Evolutionary conservation across 2,113 vertebrate species (phyloP), one percentile per base, ranked within the genome.

Genomic region (Triplophysa tibetana): DNA sequence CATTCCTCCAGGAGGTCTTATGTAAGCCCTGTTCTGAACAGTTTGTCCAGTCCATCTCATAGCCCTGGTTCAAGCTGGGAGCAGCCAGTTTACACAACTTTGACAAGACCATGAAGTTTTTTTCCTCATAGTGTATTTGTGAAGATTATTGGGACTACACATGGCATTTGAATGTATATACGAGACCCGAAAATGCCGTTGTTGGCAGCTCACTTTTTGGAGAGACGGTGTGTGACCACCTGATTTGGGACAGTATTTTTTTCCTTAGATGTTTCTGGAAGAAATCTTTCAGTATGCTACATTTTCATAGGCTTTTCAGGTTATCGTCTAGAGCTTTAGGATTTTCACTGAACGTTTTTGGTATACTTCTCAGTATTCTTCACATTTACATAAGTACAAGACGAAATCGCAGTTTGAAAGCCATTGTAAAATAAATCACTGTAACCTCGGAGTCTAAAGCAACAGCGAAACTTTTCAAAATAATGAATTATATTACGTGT

Each of bases 1-100:
- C 97, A 97, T 86, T 96, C 97, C 0, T 95, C 97, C 3, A 93
- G 97, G 63, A 93, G 97, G 1, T 91, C 96, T 62, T 99, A 99
- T 0, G 88, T 95, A 58, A 94, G 94, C 0, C 95, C 97, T 0
- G 94, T 98, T 89, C 95, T 98, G 77, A 97, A 96, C 12, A 94
- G 95, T 81, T 88, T 99, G 80, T 94, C 96, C 62, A 93, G 96
- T 89, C 96, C 96, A 0, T 89, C 96, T 43, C 98, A 98, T 91
- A 98, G 97, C 90, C 97, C 98, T 68, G 88, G 90, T 0, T 86
- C 95, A 81, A 96, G 90, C 91, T 99, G 97, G 98, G 98, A 99
- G 82, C 97, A 98, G 91, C 96, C 98, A 0, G 95, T 99, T 87
- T 99, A 99, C 88, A 99, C 98, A 33, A 98, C 97, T 26, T 92